These are phyloP conservation scores for Neuroterus valhalla DNA, from an alignment of 1,140 invertebrate genomes.

Conservation along the genomic window DNA sequence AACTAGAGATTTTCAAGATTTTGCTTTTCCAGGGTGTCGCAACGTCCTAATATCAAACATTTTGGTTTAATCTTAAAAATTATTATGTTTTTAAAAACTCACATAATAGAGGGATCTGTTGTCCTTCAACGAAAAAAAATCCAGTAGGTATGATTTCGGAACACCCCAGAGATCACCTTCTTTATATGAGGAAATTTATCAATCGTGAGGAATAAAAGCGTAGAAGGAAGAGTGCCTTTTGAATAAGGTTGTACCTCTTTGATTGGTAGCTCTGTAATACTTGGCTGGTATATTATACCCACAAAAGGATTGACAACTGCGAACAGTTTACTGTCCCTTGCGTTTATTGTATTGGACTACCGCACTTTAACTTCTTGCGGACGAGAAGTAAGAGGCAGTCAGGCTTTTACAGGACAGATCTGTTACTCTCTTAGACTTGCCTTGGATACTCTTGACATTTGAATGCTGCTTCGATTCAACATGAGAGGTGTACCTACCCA, in stretches of 20 bases:
- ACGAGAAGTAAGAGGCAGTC: conserved; percentile 40
- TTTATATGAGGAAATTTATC: background rate
- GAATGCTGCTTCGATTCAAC: conserved; percentile 62
- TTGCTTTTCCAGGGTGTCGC: too few species aligned
- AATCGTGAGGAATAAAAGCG: background rate
- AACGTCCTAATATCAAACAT: too few species aligned
- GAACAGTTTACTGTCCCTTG: conserved; percentile 73
- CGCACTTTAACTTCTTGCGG: conserved; percentile 59
- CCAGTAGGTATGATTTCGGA: too few species aligned
- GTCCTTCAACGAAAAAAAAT: too few species aligned
- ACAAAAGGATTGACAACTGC: conserved; percentile 70
- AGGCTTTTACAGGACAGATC: conserved; percentile 62
- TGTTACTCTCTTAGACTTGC: conserved; percentile 66
- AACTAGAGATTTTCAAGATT: too few species aligned
- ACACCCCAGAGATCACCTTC: too few species aligned
- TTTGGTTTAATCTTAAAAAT: too few species aligned
- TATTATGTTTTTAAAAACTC: too few species aligned
- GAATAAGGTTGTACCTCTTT: conserved; percentile 26
- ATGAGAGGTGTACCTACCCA: background rate
- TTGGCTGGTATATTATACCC: conserved; percentile 39
- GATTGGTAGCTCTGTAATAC: conserved; percentile 14
- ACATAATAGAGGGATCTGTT: too few species aligned
- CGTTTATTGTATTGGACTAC: conserved; percentile 70
- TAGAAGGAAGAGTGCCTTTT: background rate
- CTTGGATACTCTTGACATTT: conserved; percentile 68